Base-by-base conservation (phyloP, 2,113 vertebrate genomes). In the Cryptomyrus ogoouensis region DNA sequence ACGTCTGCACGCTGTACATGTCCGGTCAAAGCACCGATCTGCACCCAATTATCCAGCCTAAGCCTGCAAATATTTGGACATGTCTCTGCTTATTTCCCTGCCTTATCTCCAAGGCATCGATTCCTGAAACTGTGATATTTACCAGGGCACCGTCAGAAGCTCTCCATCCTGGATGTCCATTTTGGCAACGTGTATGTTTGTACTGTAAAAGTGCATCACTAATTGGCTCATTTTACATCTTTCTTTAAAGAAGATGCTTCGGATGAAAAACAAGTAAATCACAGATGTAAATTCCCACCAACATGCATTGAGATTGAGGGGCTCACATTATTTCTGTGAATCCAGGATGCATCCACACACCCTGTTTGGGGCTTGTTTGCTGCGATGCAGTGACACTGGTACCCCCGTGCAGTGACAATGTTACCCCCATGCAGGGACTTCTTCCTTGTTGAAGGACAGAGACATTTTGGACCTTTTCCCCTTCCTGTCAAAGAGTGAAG, bases 391-490 rank as follows among this genome's bases (percentile, higher is more conserved):
- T 77, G 70, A 17, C 31, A 15, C 10, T 70, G 62, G 19, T 56
- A 5, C 17, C 6, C 50, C 17, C 5, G 19, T 56, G 53, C 53
- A 56, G 53, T 21, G 53, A 56, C 53, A 56, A 2, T 31, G 62
- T 12, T 31, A 74, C 2, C 31, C n/a, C 62, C 27, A 19, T 80
- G 74, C 74, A 80, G 35, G 17, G 74, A 19, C 5, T 39, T 74
- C 15, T n/a, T 44, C 21, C 70, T 49, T 58, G 49, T 8, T 53
- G 53, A 42, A 88, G 80, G 84, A 90, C 90, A 94, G 89, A 93
- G 0, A 58, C 88, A 86, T 93, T 58, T 88, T 89, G 87, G 90
- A 88, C 91, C 94, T 93, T 90, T 90, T 19, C 66, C 93, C 66
- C 66, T 24, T 35, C 47, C 93, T 62, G 39, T 62, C n/a, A 87